Conservation (phyloP, 2,888 invertebrate genomes). For the Poecilobothrus nobilitatus region DNA sequence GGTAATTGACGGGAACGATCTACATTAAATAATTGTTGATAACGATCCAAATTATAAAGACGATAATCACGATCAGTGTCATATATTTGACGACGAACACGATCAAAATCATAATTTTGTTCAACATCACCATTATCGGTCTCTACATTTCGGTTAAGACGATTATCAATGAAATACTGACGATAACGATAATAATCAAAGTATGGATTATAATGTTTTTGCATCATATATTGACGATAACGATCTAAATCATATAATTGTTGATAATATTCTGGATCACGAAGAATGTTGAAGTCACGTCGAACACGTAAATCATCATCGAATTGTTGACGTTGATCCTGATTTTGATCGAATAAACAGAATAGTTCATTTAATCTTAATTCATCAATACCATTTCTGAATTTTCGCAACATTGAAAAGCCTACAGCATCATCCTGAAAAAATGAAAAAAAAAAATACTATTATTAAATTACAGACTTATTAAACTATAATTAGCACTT, state of each 20-base stretch:
- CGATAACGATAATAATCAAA: not conserved
- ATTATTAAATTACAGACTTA: not conserved
- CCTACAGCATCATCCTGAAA: not conserved
- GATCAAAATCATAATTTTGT: not conserved
- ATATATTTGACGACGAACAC: not conserved
- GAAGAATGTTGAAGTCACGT: not conserved
- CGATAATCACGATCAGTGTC: not conserved
- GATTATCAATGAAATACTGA: not conserved
- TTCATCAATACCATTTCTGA: not conserved
- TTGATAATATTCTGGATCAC: no score
- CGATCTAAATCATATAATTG: not conserved
- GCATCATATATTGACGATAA: not conserved
- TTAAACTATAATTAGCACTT: not conserved
- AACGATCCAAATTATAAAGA: not conserved
- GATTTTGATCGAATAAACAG: not conserved
- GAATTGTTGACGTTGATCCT: not conserved
- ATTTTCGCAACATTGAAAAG: not conserved
- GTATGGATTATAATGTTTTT: not conserved
- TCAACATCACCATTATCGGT: not conserved
- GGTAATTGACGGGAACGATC: not conserved
- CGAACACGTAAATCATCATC: not conserved
- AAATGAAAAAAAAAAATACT: not conserved
- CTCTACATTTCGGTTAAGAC: not conserved
- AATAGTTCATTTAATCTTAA: not conserved
- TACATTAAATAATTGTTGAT: not conserved